Conservation (phyloP, 2,113 vertebrate species). For the Mastomys coucha region DNA sequence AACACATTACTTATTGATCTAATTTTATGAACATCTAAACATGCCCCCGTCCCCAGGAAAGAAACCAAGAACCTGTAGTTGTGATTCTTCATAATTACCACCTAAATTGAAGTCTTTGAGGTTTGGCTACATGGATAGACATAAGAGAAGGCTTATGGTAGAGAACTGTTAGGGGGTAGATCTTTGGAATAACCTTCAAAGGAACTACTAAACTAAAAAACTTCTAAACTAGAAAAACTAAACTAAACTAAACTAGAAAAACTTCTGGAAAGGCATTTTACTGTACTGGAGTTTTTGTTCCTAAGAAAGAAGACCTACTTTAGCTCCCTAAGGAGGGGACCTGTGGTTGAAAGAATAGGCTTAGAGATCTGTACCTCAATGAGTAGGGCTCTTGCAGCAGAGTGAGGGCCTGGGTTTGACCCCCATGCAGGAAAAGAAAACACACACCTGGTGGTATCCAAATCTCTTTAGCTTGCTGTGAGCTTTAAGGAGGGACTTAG, state of each 20-base stretch:
- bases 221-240: too few species aligned
- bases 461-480: neutral
- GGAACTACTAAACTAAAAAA: too few species aligned
- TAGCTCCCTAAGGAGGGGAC: neutral
- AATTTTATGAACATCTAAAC: slow-evolving; percentile 28
- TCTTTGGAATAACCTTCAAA: too few species aligned
- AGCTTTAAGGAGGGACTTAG: neutral
- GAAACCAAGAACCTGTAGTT: neutral
- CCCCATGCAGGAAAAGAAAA: neutral
- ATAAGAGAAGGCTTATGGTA: neutral
- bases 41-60: neutral
- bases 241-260: too few species aligned
- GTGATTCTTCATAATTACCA: neutral
- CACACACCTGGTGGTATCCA: neutral
- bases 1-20: slow-evolving; percentile 37
- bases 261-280: neutral
- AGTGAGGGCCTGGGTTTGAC: neutral
- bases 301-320: neutral
- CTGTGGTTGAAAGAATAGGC: neutral
- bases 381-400: neutral
- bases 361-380: neutral
- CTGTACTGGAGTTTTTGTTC: neutral
- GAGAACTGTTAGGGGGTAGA: neutral
- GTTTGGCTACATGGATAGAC: neutral
- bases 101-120: neutral